A percentile compares a stretch with the other conserved stretches of the same genome.
Evolutionary conservation across 2,113 vertebrate species (phyloP).

Genomic region (Empidonax alnorum): DNA sequence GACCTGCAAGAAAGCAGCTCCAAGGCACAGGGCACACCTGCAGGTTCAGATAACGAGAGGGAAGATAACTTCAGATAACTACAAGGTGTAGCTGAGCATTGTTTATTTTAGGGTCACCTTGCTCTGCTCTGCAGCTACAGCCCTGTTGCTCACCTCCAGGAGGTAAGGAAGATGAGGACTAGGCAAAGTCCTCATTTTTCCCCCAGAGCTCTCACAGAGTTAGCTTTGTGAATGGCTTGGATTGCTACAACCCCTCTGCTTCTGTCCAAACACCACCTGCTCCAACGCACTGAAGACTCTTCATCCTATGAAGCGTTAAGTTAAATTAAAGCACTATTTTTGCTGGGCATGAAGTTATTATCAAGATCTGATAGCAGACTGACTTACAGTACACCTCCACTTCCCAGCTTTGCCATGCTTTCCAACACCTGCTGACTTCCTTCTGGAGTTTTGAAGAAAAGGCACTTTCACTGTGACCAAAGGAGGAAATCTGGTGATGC

Average conservation of each 20-base stretch:
- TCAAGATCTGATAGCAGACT: neutral
- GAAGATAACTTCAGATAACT: no score
- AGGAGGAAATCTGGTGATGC: neutral
- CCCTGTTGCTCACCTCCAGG: neutral
- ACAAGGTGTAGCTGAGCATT: neutral
- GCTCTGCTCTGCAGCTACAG: neutral
- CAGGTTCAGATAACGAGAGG: neutral
- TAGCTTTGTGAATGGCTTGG: neutral
- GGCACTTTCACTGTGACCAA: neutral
- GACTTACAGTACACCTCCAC: neutral
- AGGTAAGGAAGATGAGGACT: neutral
- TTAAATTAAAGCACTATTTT: neutral
- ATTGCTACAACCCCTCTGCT: neutral
- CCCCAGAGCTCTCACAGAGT: neutral
- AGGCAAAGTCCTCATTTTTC: neutral
- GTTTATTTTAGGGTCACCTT: neutral
- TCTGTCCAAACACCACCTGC: neutral
- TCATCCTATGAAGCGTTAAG: neutral
- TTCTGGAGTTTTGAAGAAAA: neutral
- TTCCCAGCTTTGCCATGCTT: neutral
- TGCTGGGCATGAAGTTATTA: neutral
- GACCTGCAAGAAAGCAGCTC: neutral
- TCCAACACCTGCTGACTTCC: neutral
- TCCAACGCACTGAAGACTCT: neutral
- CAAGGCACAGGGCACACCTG: neutral